Evolutionary conservation across 2,888 invertebrate genomes (phyloP).

Genomic region (Drosophila paracracens): DNA sequence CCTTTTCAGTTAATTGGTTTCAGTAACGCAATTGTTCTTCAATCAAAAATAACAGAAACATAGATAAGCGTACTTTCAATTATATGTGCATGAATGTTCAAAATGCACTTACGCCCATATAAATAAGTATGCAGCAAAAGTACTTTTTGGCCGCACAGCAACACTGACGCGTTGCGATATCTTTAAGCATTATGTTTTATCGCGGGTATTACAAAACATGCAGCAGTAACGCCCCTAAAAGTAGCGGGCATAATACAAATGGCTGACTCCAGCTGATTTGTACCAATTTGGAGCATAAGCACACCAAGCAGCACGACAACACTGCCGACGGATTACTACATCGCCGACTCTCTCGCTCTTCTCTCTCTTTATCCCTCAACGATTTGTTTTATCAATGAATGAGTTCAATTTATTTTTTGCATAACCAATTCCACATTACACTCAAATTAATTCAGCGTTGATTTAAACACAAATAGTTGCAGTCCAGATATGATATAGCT

Average conservation of each 20-base stretch:
- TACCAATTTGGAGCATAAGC: conserved; percentile 28
- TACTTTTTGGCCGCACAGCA: neutral
- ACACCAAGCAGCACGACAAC: conserved; percentile 54
- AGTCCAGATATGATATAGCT: conserved; percentile 15
- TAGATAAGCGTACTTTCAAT: neutral
- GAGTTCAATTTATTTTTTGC: conserved; percentile 30
- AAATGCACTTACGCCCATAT: neutral
- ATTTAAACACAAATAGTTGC: conserved; percentile 18
- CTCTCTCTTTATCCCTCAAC: conserved; percentile 2
- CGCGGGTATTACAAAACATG: conserved; percentile 7
- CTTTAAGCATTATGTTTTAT: neutral
- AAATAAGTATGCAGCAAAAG: neutral
- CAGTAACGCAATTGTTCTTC: conserved; percentile 11
- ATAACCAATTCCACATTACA: conserved; percentile 14
- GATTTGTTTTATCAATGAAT: conserved; percentile 65
- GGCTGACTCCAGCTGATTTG: conserved; percentile 34
- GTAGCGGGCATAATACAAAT: conserved; percentile 6
- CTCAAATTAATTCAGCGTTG: conserved; percentile 13
- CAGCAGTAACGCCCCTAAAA: conserved; percentile 5
- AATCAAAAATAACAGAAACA: conserved; percentile 25
- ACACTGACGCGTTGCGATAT: neutral
- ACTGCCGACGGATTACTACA: conserved; percentile 66
- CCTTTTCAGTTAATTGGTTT: conserved; percentile 55
- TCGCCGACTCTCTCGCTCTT: conserved; percentile 23
- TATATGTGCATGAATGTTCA: neutral